Evolutionary conservation across 2,888 invertebrate species (phyloP), one percentile per base, ranked within the genome.

Genomic region (Xanthorhoe designata): DNA sequence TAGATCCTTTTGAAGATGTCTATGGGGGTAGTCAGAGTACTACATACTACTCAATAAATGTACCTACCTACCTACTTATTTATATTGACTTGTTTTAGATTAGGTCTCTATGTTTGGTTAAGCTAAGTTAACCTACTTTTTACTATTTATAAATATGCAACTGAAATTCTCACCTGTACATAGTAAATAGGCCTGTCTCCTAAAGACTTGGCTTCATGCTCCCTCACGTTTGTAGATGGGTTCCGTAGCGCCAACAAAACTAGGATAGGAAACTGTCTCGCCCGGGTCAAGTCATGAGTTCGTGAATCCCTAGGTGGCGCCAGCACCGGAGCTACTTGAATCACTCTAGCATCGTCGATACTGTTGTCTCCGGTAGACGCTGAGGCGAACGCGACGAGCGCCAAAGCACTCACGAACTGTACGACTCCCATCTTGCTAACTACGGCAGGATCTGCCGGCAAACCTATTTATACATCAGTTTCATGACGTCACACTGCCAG

Each of bases 391-490:
- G 82, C 79, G 38, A 77, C 81, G 57, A 91, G 77, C 80, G 87
- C 86, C 61, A 92, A 71, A 66, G 85, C 82, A 79, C 81, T 79
- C 75, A 87, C 84, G 54, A 64, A 50, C 60, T 64, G 59, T 55
- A 0, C 53, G 78, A 85, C 84, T 87, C 88, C 90, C 92, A 91
- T 91, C 78, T 80, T 88, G 86, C 79, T 87, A 67, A 92, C 91
- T 92, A 89, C 79, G 86, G 85, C 84, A 85, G 89, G 89, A 87
- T 78, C 72, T 80, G 78, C 77, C 77, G 78, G 81, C 83, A 79
- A 84, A 88, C 86, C 89, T 91, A 90, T 92, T 87, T 93, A 93
- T 92, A 92, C 78, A 75, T 76, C 75, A 76, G 86, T 77, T 88
- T 88, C 81, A 32, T 83, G 83, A 84, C 90, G 89, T 90, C 89